Evolutionary conservation across 2,113 vertebrate species (phyloP), one percentile per base, ranked within the genome.

Genomic region (Lycocorax pyrrhopterus): DNA sequence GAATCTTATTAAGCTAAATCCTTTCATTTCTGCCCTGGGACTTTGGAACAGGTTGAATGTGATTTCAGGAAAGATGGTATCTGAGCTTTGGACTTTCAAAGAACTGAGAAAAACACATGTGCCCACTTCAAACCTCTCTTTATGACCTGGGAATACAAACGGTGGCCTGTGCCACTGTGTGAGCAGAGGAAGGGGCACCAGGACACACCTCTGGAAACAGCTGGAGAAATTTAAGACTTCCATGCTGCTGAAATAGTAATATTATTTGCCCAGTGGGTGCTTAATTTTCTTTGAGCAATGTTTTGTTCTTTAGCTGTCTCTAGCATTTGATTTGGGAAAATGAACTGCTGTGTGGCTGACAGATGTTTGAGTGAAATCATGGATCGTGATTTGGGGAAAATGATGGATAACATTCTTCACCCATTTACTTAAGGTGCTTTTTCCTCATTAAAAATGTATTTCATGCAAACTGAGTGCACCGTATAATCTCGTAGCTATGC

Each of bases 121-220:
- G 30, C 17, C 22, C 44, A 16, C 19, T 90, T 86, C 23, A 66
- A 86, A 39, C 10, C 22, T 30, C 11, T 13, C 19, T 46, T 51
- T 72, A 33, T 71, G 4, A 72, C 46, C 56, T 81, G 56, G 27
- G 33, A 87, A 26, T 46, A 51, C 6, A 51, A 64, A 23, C 21
- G 2, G 1, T 13, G 30, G 17, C 43, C 2, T 0, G 17, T 75
- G 47, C 25, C 32, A 22, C 27, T 21, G 7, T 15, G 25, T 1
- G 1, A 87, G 29, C 22, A 93, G 62, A 82, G 43, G 10, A 71
- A 85, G 23, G 13, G 33, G 14, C 49, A 76, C 8, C 1, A 16
- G 78, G 62, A 71, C 32, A 72, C 22, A 71, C 37, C 26, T 43
- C 60, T 68, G 41, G 25, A 46, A 87, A 79, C 23, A 76, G 35